Conservation (phyloP, 2,888 invertebrate species). For the Myathropa florea region DNA sequence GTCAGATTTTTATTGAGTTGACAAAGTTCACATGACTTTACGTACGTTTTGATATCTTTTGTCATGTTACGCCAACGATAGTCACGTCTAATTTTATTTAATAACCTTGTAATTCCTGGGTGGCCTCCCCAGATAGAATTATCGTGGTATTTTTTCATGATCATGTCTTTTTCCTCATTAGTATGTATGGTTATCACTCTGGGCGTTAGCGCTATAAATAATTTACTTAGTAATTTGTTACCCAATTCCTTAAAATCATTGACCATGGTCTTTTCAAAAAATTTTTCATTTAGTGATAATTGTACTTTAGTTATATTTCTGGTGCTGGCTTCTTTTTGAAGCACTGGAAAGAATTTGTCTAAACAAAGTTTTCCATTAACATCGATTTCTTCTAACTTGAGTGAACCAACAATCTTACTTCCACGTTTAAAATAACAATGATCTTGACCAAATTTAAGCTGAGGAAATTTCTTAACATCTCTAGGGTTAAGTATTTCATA, state of each 20-base stretch:
- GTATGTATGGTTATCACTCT: neutral
- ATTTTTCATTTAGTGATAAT: constrained; percentile 15
- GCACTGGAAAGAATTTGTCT: constrained; percentile 42
- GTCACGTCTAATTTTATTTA: constrained; percentile 5
- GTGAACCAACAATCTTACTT: constrained; percentile 2
- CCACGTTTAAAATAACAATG: constrained; percentile 27
- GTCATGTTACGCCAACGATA: constrained; percentile 31
- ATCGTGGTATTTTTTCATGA: constrained; percentile 23
- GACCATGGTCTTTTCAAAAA: too few relatives aligned
- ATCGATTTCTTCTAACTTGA: constrained; percentile 21
- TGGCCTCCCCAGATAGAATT: constrained; percentile 8
- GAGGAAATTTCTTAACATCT: too few relatives aligned
- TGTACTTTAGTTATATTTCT: constrained; percentile 22
- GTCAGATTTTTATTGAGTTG: constrained; percentile 17
- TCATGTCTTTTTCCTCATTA: neutral
- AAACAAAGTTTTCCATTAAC: constrained; percentile 31
- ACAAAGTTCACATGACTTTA: constrained; percentile 26
- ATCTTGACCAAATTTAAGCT: too few relatives aligned
- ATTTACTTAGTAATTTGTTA: constrained; percentile 16
- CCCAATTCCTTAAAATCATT: constrained; percentile 25
- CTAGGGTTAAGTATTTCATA: too few relatives aligned
- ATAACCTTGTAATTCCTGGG: constrained; percentile 1
- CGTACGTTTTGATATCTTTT: constrained; percentile 22
- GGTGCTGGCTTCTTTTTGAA: too few relatives aligned
- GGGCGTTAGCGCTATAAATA: constrained; percentile 23